These are phyloP conservation scores for Drosophila sordidula DNA, from an alignment of 2,888 invertebrate genomes.

Conservation along the genomic window DNA sequence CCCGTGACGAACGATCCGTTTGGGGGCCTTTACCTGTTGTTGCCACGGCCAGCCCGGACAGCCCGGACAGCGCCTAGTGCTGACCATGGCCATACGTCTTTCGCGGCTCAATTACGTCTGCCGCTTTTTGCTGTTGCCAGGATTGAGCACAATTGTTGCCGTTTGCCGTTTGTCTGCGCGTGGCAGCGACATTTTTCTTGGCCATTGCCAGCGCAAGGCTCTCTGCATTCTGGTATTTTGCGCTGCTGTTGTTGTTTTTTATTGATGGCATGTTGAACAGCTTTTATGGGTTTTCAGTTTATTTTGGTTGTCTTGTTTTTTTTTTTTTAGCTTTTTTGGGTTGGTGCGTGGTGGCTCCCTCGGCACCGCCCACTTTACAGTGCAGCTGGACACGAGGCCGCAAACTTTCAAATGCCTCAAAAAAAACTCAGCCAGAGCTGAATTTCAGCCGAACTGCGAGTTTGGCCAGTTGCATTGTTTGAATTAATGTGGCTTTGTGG, in stretches of 20 bases:
- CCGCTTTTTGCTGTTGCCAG: conserved; percentile 62
- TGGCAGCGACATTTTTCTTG: conserved; percentile 76
- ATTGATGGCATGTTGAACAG: conserved; percentile 80
- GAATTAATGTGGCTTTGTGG: conserved; percentile 71
- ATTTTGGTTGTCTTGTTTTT: conserved; percentile 28
- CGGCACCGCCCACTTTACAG: conserved; percentile 69
- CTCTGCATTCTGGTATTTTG: conserved; percentile 11
- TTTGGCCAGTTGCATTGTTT: conserved; percentile 60
- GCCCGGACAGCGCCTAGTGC: background rate
- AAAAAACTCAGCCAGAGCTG: conserved; percentile 26
- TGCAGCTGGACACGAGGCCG: conserved; percentile 50
- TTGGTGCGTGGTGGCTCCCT: conserved; percentile 35
- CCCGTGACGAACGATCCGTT: conserved; percentile 79
- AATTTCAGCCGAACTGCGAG: conserved; percentile 11
- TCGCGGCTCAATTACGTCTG: conserved; percentile 77
- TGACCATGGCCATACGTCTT: conserved; percentile 66
- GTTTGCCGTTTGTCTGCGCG: conserved; percentile 27
- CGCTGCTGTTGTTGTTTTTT: conserved; percentile 37
- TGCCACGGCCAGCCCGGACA: background rate
- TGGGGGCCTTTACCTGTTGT: conserved; percentile 72
- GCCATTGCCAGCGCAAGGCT: conserved; percentile 54
- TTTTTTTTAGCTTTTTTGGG: no score
- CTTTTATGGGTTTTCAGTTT: conserved; percentile 75
- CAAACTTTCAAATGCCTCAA: conserved; percentile 64
- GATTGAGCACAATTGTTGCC: conserved; percentile 54